Conservation (phyloP, 2,113 vertebrate genomes). For the Chaetodon auriga region DNA sequence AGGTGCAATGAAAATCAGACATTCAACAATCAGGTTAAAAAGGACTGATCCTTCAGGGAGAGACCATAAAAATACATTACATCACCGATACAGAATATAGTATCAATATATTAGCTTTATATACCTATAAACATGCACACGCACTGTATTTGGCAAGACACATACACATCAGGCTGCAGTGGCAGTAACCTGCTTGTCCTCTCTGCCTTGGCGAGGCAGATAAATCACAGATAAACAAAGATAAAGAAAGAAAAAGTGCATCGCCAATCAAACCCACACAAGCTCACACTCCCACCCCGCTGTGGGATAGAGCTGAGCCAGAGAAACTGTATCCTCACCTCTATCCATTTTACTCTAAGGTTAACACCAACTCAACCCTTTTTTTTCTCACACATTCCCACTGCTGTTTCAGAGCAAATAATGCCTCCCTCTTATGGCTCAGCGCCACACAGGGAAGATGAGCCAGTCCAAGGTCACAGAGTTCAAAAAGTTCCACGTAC, state of each 20-base stretch:
- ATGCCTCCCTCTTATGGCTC: slow-evolving; percentile 23
- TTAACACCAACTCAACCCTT: slow-evolving; percentile 46
- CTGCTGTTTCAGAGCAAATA: slow-evolving; percentile 44
- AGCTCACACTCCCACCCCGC: slow-evolving; percentile 24
- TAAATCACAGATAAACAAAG: slow-evolving; percentile 68
- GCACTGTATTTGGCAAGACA: not conserved
- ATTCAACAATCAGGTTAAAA: not conserved
- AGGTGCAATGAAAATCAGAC: not conserved
- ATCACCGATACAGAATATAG: not conserved
- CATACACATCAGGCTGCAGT: not conserved
- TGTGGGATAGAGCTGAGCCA: slow-evolving; percentile 65
- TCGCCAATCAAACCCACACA: slow-evolving; percentile 50
- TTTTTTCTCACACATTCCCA: slow-evolving; percentile 39
- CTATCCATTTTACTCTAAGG: slow-evolving; percentile 46
- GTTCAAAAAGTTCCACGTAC: slow-evolving; percentile 35
- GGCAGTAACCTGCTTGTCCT: slow-evolving; percentile 51
- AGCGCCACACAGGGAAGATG: slow-evolving; percentile 33
- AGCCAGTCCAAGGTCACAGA: slow-evolving; percentile 56
- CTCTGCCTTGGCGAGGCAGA: slow-evolving; percentile 43
- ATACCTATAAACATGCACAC: not conserved
- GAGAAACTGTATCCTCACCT: slow-evolving; percentile 66
- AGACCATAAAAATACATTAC: not conserved
- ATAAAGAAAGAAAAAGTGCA: slow-evolving; percentile 63
- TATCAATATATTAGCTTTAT: no score
- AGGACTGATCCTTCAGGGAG: not conserved